These are phyloP conservation scores for Craterocephalus amniculus DNA, from an alignment of 2,797 vertebrate genomes.

Conservation along the genomic window DNA sequence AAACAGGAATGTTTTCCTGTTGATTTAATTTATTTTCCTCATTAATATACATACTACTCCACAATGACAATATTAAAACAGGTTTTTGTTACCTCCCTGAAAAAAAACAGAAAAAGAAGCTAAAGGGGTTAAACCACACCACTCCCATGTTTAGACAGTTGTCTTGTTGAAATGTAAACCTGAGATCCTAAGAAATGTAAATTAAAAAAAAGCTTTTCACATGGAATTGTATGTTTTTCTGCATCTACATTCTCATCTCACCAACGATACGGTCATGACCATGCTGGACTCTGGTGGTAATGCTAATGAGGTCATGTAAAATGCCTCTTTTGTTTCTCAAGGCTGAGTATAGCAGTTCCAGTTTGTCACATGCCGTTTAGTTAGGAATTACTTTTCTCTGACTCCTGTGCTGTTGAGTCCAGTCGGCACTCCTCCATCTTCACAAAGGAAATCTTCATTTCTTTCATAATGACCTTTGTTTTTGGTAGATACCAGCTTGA, in stretches of 20 bases:
- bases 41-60: not conserved
- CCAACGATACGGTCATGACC: not conserved
- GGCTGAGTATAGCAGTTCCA: not conserved
- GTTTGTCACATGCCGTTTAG: not conserved
- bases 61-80: not conserved
- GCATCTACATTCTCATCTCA: not conserved
- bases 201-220: not conserved
- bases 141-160: too few species aligned
- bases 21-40: not conserved
- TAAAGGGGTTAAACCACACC: not conserved
- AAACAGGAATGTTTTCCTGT: not conserved
- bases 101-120: not conserved
- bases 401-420: not conserved
- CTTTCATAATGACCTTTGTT: not conserved
- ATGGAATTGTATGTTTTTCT: not conserved
- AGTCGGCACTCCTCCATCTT: not conserved
- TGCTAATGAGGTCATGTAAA: not conserved
- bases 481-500: not conserved
- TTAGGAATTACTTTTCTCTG: not conserved
- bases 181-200: not conserved
- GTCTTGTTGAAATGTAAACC: not conserved
- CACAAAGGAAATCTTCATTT: not conserved
- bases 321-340: not conserved
- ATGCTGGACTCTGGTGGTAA: not conserved
- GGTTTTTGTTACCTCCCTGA: not conserved